Conservation (phyloP, 1,140 invertebrate species). For the Drosophila bifasciata region DNA sequence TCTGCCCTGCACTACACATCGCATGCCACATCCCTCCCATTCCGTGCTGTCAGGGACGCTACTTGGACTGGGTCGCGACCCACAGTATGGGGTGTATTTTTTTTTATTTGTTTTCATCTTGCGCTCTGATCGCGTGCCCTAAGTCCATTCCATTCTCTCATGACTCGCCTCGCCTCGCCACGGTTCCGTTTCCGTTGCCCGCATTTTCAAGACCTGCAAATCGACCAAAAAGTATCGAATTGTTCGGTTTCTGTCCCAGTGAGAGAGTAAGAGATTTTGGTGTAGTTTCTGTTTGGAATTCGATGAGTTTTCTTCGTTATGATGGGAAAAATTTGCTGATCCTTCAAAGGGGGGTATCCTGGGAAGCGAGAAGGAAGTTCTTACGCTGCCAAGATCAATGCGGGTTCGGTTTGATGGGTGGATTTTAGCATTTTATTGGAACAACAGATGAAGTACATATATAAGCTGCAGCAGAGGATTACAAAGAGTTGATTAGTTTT, state of each 20-base stretch:
- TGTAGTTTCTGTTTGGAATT: constrained; percentile 49
- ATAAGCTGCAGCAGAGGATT: no score
- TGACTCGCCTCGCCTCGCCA: constrained; percentile 6
- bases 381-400: constrained; percentile 44
- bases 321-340: constrained; percentile 59
- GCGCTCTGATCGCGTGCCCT: constrained; percentile 64
- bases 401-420: constrained; percentile 40
- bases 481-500: neutral
- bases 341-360: constrained; percentile 43
- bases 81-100: constrained; percentile 61
- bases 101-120: constrained; percentile 58
- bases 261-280: constrained; percentile 47
- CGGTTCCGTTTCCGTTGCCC: constrained; percentile 62
- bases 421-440: neutral
- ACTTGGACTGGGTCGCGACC: constrained; percentile 34
- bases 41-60: constrained; percentile 5
- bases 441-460: no score
- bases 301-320: constrained; percentile 39
- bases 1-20: neutral
- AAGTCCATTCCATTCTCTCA: constrained; percentile 44
- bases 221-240: constrained; percentile 75
- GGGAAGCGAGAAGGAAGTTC: constrained; percentile 38
- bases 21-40: constrained; percentile 40
- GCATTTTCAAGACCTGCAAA: constrained; percentile 70
- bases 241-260: constrained; percentile 23